Base-by-base conservation (phyloP, 2,888 invertebrate species). In the Exocentrus adspersus region DNA sequence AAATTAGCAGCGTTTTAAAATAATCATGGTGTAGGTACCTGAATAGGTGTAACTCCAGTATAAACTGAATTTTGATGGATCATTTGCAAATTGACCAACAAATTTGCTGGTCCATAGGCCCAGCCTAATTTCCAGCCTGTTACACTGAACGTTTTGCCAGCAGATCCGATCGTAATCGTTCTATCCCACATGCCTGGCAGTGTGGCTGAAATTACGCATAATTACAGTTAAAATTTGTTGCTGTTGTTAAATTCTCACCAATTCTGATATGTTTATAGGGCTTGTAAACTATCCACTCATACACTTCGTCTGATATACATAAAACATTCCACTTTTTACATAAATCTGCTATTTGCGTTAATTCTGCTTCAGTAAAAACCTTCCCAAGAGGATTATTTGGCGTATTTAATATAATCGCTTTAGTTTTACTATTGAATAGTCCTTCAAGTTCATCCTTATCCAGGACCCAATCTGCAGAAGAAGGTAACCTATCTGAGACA, bases 301-400 rank as follows among this genome's bases (percentile, higher is more conserved):
- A 99, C 0, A 99, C 99, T 82, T 99, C 99, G 82, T 99, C 99
- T 0, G 97, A 91, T 16, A 99, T 83, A 61, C 96, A 97, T 6
- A 99, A 84, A 2, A 93, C 92, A 80, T 99, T 92, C 87, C 95
- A 92, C 78, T 97, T 94, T 79, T 92, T 92, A 81, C 97, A 98
- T 61, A 99, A 84, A 70, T 91, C 86, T 0, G 97, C 97, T 71
- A 99, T 93, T 68, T 88, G 79, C 72, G 88, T 85, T 69, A 95
- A 79, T 80, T 95, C 95, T 1, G 87, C 82, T 30, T 78, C 71
- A 0, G 86, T 87, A 77, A 91, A 92, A 17, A 97, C 93, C 84
- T 99, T 99, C 45, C 99, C 99, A 0, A 96, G 82, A 0, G 99
- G 99, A 84, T 99, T 99, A 82, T 99, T 94, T 0, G 99, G 99